phyloP scores from a whole-genome alignment of 2,888 invertebrate species.

The Fissipunctia ypsillon region DNA sequence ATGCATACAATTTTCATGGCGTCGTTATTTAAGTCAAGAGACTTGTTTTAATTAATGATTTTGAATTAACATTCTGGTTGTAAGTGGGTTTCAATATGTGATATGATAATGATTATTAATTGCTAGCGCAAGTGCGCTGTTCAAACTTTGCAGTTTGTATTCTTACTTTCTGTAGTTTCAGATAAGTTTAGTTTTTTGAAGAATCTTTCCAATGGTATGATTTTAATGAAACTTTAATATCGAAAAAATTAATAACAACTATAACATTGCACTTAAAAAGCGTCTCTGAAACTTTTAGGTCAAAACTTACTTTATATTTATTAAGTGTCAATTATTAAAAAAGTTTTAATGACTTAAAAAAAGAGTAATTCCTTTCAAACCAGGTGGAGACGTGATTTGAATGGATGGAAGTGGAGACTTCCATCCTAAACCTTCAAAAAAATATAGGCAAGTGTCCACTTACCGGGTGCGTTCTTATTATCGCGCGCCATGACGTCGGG shows the following conservation, averaged over 20 bases:
- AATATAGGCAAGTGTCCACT: slow-evolving; percentile 62
- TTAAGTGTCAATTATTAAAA: not conserved
- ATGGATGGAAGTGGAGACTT: no score
- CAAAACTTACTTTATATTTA: not conserved
- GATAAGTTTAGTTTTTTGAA: not conserved
- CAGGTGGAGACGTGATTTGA: no score
- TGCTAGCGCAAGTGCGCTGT: not conserved
- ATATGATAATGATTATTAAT: no score
- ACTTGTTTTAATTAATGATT: not conserved
- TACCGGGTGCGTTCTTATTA: slow-evolving; percentile 80
- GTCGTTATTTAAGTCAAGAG: not conserved
- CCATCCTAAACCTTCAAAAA: not conserved
- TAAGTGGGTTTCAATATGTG: not conserved
- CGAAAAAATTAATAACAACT: not conserved
- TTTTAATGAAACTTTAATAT: not conserved
- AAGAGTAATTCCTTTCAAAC: no score
- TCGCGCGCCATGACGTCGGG: slow-evolving; percentile 81
- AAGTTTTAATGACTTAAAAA: not conserved
- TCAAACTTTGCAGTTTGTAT: not conserved
- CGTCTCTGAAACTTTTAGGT: not conserved
- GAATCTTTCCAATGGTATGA: not conserved
- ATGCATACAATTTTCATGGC: not conserved
- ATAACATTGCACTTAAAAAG: not conserved
- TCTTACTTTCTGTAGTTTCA: not conserved
- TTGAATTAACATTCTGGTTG: not conserved